phyloP scores from a whole-genome alignment of 92 coral and sea anemone species.

The Blastomussa wellsi region DNA sequence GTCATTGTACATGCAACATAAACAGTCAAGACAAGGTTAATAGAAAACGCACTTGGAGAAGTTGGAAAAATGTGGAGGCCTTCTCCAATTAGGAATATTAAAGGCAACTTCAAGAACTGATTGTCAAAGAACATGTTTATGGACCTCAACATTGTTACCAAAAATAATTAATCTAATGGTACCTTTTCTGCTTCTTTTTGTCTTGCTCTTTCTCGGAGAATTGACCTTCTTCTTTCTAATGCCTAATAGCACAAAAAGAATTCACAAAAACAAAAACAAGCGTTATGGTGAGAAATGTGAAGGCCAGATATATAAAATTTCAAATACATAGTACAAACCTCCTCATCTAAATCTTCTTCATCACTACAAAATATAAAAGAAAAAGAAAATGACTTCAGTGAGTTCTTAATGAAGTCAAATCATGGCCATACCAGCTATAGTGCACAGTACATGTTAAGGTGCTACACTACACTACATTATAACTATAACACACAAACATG shows the following conservation, averaged over 20 bases:
- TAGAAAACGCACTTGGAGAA: too few species aligned
- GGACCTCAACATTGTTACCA: background rate
- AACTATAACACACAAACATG: too few species aligned
- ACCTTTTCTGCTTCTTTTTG: conserved; percentile 80
- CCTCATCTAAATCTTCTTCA: conserved; percentile 96
- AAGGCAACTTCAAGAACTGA: background rate
- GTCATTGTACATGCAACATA: background rate
- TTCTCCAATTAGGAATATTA: too few species aligned
- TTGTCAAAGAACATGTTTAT: background rate
- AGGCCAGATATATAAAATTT: background rate
- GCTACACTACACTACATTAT: too few species aligned
- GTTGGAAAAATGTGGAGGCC: too few species aligned
- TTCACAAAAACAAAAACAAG: background rate
- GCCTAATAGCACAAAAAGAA: conserved; percentile 55
- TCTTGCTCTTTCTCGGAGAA: conserved; percentile 74
- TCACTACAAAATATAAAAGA: conserved; percentile 53
- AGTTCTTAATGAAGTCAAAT: background rate
- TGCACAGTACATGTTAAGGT: too few species aligned
- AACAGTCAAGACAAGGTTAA: background rate
- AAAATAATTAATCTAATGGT: background rate
- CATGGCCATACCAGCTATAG: too few species aligned
- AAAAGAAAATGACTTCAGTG: conserved; percentile 6
- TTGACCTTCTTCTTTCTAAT: conserved; percentile 79
- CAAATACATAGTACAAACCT: conserved; percentile 38
- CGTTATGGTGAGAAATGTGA: background rate